Evolutionary conservation across 1,140 invertebrate species (phyloP).

Genomic region (Subanguina moxae): DNA sequence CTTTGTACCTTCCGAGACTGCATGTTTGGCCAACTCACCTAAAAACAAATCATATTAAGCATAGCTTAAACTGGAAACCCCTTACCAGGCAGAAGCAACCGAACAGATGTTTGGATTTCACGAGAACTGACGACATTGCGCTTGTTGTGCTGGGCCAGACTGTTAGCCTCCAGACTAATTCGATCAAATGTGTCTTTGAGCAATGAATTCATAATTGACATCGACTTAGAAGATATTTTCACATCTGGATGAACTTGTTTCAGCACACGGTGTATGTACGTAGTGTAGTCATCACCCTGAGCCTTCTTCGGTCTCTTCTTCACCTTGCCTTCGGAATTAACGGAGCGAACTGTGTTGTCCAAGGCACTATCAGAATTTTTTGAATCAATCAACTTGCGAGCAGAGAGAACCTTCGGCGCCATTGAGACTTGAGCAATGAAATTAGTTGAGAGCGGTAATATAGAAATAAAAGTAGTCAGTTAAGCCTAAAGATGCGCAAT

Average conservation of each 20-base stretch:
- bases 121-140: constrained; percentile 40
- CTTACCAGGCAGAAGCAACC: constrained; percentile 62
- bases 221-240: constrained; percentile 65
- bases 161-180: too few species aligned
- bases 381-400: too few species aligned
- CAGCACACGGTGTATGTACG: too few species aligned
- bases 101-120: constrained; percentile 46
- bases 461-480: too few species aligned
- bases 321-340: constrained; percentile 42
- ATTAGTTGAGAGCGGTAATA: too few species aligned
- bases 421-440: too few species aligned
- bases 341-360: too few species aligned
- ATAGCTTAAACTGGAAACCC: constrained; percentile 60
- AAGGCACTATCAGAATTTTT: too few species aligned
- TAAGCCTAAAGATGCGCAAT: too few species aligned
- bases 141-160: constrained; percentile 43
- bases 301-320: constrained; percentile 20
- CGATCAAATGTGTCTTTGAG: too few species aligned
- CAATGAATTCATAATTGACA: constrained; percentile 68
- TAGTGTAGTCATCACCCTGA: too few species aligned
- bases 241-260: constrained; percentile 50
- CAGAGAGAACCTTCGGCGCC: too few species aligned
- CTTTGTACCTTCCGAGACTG: constrained; percentile 62
- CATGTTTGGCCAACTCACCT: constrained; percentile 61
- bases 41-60: constrained; percentile 46